Evolutionary conservation across 2,113 vertebrate genomes (phyloP), one percentile per base, ranked within the genome.

Genomic region (Pachycephala philippinensis): DNA sequence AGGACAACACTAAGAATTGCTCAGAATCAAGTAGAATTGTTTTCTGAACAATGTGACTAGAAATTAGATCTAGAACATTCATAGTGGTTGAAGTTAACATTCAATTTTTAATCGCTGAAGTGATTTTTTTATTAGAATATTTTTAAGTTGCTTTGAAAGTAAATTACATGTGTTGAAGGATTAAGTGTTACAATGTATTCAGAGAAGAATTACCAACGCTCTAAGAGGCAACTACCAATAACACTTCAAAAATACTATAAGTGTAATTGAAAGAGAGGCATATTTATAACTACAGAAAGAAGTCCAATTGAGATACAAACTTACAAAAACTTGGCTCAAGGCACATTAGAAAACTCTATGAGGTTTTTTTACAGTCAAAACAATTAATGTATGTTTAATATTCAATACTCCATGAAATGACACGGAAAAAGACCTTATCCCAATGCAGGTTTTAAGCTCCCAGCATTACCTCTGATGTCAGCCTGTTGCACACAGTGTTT

Each of bases 401-500:
- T 20, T 47, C 65, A 68, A 11, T 5, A 52, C 4, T 24, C 60
- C 56, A 52, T 5, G 11, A 42, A 13, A 16, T 0, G 8, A 33
- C 11, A 50, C 0, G 2, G 21, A 50, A 64, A 57, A 45, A 53
- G 53, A 40, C 5, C 30, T 19, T 1, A 70, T 13, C 35, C 52
- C 56, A 72, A 1, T 31, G 33, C 19, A 33, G 7, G 8, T 17
- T 69, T 89, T 10, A 42, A 60, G 60, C 71, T 16, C 16, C 4
- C 17, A 77, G 63, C 42, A 74, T 20, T 84, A 99, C 99, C 98
- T 99, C 98, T 60, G 99, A 98, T 45, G 98, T 98, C 69, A 98
- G 98, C 83, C 98, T 99, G 95, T 98, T 99, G 24, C 98, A 98
- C 14, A 99, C 98, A 2, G 98, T 99, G 95, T 98, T 99, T 96